A percentile compares a stretch with the other conserved stretches of the same genome.
Evolutionary conservation across 1,140 invertebrate genomes (phyloP).

Genomic region (Xylocopa sonorina): DNA sequence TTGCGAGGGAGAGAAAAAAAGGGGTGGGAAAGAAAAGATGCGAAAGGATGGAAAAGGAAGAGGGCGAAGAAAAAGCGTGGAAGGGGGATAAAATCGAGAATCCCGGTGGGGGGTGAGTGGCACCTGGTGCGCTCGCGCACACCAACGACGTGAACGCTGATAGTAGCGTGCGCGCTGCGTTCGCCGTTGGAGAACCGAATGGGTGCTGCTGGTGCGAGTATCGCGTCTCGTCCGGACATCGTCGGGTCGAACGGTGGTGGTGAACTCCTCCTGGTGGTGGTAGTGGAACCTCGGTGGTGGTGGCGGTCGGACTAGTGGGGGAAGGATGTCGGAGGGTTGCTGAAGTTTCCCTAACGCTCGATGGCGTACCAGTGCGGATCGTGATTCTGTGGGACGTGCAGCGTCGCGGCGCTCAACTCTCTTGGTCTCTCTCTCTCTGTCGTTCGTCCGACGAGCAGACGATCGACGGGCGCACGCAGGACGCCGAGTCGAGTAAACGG

Average conservation of each 20-base stretch:
- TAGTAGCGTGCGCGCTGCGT: conserved; percentile 65
- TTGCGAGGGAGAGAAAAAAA: background rate
- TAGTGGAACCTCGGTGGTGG: conserved; percentile 25
- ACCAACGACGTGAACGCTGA: conserved; percentile 36
- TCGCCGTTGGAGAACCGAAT: conserved; percentile 57
- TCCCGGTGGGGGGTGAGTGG: conserved; percentile 38
- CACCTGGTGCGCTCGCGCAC: conserved; percentile 66
- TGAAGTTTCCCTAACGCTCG: conserved; percentile 79
- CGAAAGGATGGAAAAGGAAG: conserved; percentile 19
- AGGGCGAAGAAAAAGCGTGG: conserved; percentile 12
- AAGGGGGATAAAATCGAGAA: conserved; percentile 43
- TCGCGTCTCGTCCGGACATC: conserved; percentile 9
- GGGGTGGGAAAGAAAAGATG: background rate
- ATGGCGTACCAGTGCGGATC: conserved; percentile 80
- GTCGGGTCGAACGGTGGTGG: conserved; percentile 14
- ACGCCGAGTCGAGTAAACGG: background rate
- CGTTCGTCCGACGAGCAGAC: conserved; percentile 27
- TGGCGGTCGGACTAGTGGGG: conserved; percentile 47
- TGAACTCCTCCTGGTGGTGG: background rate
- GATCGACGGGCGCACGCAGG: conserved; percentile 26
- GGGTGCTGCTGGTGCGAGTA: conserved; percentile 40
- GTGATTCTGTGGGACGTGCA: conserved; percentile 79
- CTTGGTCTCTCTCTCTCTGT: conserved; percentile 4
- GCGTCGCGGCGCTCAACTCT: conserved; percentile 66
- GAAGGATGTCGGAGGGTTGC: conserved; percentile 62